Conservation (phyloP, 2,888 invertebrate genomes). For the Troilus luridus region DNA sequence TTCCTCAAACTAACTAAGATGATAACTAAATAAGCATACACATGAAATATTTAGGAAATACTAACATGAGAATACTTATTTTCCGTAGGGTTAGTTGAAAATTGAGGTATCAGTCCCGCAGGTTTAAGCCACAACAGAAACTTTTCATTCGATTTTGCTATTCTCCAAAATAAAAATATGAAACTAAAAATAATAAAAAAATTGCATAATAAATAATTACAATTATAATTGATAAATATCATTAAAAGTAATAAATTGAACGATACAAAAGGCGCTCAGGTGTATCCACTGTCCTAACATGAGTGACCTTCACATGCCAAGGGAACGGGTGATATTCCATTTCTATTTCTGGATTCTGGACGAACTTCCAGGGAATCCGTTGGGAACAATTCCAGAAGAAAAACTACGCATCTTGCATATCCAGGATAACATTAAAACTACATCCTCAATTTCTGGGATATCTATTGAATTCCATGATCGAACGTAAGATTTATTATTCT, state of each 20-base stretch:
- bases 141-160: no score
- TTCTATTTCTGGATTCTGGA: slow-evolving; percentile 27
- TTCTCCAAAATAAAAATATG: no score
- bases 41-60: no score
- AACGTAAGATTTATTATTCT: neutral
- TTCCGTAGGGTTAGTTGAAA: no score
- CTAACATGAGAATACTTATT: no score
- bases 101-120: no score
- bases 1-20: neutral
- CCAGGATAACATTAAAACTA: neutral
- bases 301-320: slow-evolving; percentile 26
- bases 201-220: neutral
- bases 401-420: slow-evolving; percentile 32
- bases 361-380: slow-evolving; percentile 38
- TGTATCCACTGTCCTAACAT: neutral
- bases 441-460: slow-evolving; percentile 3
- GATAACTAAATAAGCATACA: no score
- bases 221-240: neutral
- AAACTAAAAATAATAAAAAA: no score
- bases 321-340: neutral
- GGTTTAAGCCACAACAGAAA: no score
- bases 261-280: neutral
- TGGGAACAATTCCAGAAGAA: slow-evolving; percentile 44
- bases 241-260: neutral
- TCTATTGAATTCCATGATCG: neutral